A percentile compares a stretch with the other conserved stretches of the same genome.
These are phyloP conservation scores for Hedychridium roseum DNA, from an alignment of 2,888 invertebrate species.

Conservation along the genomic window DNA sequence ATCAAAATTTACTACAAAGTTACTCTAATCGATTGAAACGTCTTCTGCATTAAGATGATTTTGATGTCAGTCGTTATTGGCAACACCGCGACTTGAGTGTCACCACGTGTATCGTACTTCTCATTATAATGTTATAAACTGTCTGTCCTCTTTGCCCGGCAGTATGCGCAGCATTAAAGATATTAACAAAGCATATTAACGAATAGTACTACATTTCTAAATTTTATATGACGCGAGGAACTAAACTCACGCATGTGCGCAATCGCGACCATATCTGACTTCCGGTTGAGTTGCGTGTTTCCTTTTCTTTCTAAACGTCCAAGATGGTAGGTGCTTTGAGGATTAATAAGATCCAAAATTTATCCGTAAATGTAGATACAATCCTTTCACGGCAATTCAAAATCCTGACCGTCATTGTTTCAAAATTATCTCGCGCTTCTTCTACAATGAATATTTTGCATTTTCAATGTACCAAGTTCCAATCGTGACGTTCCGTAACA, in stretches of 20 bases:
- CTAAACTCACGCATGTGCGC: conserved; percentile 28
- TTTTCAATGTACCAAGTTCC: not conserved
- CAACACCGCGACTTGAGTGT: too few species aligned
- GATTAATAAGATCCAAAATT: conserved; percentile 5
- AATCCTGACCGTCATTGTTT: not conserved
- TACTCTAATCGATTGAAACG: conserved; percentile 41
- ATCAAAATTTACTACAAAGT: conserved; percentile 24
- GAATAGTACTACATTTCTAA: conserved; percentile 28
- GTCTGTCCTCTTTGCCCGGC: too few species aligned
- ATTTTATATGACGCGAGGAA: conserved; percentile 27
- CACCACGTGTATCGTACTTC: too few species aligned
- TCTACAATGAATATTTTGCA: conserved; percentile 12
- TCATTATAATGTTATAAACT: too few species aligned
- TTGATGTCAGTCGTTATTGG: conserved; percentile 40
- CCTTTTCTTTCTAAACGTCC: conserved; percentile 49
- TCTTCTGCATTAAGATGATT: conserved; percentile 40
- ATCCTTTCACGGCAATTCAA: conserved; percentile 11
- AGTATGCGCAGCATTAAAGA: too few species aligned
- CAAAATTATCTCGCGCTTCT: not conserved
- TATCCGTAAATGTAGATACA: conserved; percentile 14
- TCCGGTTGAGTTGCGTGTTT: conserved; percentile 41
- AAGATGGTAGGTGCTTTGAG: conserved; percentile 54
- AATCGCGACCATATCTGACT: conserved; percentile 13
- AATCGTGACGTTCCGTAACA: conserved; percentile 6
- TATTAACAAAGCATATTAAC: too few species aligned